These are phyloP conservation scores for Sebastes alutus DNA, from an alignment of 2,797 vertebrate genomes.

Conservation along the genomic window DNA sequence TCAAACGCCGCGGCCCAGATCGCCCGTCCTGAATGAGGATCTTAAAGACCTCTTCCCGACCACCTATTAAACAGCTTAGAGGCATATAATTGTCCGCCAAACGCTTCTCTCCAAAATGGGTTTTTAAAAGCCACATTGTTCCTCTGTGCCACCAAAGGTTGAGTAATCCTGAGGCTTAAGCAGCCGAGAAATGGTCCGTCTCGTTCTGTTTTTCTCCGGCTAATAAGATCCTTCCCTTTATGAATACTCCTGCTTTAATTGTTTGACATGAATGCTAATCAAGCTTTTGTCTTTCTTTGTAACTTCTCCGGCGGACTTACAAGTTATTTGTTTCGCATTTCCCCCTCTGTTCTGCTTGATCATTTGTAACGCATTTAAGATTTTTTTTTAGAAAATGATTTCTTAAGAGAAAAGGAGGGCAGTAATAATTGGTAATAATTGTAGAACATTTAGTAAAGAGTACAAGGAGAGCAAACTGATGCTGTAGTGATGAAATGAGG, in stretches of 20 bases:
- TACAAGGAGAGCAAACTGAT: not conserved
- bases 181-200: slow-evolving; percentile 62
- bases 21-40: slow-evolving; percentile 66
- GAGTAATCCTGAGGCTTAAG: slow-evolving; percentile 74
- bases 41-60: slow-evolving; percentile 72
- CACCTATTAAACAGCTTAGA: slow-evolving; percentile 80
- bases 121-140: slow-evolving; percentile 78
- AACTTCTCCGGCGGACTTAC: slow-evolving; percentile 39
- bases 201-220: slow-evolving; percentile 62
- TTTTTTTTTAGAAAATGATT: not conserved
- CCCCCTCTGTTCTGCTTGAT: not conserved
- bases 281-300: slow-evolving; percentile 64
- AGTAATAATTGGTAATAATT: slow-evolving; percentile 19
- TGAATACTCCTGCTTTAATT: slow-evolving; percentile 70
- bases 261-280: slow-evolving; percentile 71
- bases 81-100: slow-evolving; percentile 71
- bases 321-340: slow-evolving; percentile 46
- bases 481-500: slow-evolving; percentile 31
- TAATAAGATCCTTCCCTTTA: slow-evolving; percentile 75
- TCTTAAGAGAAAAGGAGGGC: not conserved
- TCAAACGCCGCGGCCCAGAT: slow-evolving; percentile 53
- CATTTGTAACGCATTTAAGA: not conserved
- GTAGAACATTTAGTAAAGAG: slow-evolving; percentile 14
- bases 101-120: slow-evolving; percentile 66
- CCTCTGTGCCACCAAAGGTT: slow-evolving; percentile 70